Percentiles rank a stretch among this genome's conserved stretches.
These are phyloP conservation scores for Asobara japonica DNA, from an alignment of 1,140 invertebrate genomes.

Conservation along the genomic window DNA sequence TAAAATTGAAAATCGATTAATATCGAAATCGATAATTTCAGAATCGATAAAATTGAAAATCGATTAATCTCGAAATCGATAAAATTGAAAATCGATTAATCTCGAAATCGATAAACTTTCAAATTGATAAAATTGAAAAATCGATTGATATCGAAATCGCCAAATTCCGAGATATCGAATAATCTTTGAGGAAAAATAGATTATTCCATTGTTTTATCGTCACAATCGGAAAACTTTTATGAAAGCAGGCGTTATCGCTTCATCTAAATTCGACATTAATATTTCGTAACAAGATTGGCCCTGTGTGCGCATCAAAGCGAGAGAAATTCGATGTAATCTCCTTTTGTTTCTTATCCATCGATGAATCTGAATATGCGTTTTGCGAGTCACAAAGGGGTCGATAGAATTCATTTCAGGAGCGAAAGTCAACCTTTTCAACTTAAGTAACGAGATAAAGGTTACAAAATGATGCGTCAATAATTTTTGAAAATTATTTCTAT, in stretches of 20 bases:
- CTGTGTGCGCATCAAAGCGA: not conserved
- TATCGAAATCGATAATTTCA: no score
- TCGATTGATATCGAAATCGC: not conserved
- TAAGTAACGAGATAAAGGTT: not conserved
- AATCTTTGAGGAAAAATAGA: no score
- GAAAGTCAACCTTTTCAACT: not conserved
- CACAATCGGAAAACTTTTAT: not conserved
- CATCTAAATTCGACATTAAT: not conserved
- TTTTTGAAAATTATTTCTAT: no score
- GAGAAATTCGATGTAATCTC: not conserved
- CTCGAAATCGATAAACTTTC: no score
- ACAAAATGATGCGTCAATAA: no score
- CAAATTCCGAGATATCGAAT: no score
- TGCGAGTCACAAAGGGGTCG: not conserved
- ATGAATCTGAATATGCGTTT: not conserved
- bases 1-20: no score
- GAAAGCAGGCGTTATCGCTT: not conserved
- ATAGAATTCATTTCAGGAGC: not conserved
- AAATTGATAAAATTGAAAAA: no score
- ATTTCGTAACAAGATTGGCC: not conserved
- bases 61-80: no score
- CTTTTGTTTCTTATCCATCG: not conserved
- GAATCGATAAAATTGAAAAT: no score
- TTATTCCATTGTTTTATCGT: not conserved
- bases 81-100: no score